These are phyloP conservation scores for Geococcyx californianus DNA, from an alignment of 2,113 vertebrate species.

Conservation along the genomic window DNA sequence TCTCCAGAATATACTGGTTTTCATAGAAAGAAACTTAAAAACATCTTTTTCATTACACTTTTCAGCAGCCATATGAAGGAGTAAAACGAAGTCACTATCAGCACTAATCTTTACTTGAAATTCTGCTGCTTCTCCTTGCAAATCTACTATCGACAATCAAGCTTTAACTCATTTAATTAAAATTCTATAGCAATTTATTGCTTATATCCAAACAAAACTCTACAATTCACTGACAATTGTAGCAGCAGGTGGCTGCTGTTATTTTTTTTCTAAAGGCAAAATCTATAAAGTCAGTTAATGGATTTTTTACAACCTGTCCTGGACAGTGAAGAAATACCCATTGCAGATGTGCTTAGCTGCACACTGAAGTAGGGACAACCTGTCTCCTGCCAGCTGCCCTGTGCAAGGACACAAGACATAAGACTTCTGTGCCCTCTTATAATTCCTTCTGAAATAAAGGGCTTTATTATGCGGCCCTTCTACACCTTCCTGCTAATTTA, in stretches of 20 bases:
- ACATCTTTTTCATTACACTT: neutral
- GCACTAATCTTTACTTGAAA: neutral
- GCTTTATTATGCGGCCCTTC: neutral
- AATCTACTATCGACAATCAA: accelerated
- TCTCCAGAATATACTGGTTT: neutral
- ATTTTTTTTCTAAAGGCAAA: neutral
- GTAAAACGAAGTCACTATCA: neutral
- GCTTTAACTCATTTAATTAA: neutral
- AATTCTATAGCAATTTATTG: neutral
- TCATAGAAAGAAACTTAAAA: neutral
- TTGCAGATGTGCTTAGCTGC: neutral
- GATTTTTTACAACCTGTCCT: neutral
- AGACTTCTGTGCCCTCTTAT: neutral
- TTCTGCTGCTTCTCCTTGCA: neutral
- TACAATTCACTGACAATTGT: neutral
- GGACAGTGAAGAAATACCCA: neutral
- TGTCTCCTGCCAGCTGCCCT: neutral
- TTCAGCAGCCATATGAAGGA: neutral
- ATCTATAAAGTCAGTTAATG: neutral
- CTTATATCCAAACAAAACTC: neutral
- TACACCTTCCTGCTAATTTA: neutral
- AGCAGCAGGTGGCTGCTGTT: neutral
- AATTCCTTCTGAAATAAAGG: neutral
- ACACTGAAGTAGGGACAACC: neutral
- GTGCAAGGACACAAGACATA: neutral